Evolutionary conservation across 1,140 invertebrate genomes (phyloP).

Genomic region (Aphis gossypii): DNA sequence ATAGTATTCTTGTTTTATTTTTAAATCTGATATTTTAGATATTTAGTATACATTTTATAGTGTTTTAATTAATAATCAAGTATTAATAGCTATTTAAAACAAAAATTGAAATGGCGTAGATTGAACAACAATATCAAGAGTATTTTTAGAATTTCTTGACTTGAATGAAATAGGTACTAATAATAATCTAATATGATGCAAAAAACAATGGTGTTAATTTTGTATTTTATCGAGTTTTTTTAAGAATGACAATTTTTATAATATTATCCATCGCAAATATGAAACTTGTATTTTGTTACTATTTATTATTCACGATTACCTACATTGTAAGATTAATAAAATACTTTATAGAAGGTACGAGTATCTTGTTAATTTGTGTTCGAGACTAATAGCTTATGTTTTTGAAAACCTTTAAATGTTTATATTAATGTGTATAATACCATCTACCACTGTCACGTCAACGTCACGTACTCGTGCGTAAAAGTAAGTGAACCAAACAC

Average conservation of each 20-base stretch:
- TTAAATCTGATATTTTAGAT: neutral
- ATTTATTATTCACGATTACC: neutral
- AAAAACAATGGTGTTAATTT: neutral
- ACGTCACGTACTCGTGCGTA: neutral
- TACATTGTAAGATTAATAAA: neutral
- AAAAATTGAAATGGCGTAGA: neutral
- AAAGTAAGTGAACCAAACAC: neutral
- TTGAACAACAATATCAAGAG: neutral
- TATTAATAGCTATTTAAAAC: neutral
- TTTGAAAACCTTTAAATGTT: neutral
- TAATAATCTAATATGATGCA: neutral
- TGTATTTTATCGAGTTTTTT: neutral
- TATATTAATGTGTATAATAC: neutral
- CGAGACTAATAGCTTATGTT: neutral
- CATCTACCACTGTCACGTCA: neutral
- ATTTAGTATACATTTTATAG: neutral
- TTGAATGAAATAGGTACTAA: neutral
- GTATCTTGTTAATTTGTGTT: neutral
- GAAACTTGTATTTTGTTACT: neutral
- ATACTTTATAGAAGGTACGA: neutral
- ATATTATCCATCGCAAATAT: neutral
- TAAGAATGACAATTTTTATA: neutral
- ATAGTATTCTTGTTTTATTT: neutral
- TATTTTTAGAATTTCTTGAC: slow-evolving; percentile 42
- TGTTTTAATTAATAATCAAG: neutral